Base-by-base conservation (phyloP, 2,797 vertebrate genomes). In the Taeniopygia guttata region DNA sequence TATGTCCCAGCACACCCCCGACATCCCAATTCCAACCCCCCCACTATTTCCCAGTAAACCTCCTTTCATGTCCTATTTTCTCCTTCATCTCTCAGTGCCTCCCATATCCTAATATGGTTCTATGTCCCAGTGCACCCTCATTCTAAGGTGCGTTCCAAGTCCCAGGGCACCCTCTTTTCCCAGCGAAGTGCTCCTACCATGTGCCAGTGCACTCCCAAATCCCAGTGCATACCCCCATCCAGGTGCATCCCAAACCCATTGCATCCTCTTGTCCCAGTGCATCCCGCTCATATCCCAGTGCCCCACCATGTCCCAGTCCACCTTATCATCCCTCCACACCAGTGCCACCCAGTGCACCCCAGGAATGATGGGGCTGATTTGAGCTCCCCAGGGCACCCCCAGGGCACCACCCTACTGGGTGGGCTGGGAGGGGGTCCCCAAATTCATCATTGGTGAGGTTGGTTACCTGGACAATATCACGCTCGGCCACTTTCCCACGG, bases 381-480 rank as follows among this genome's bases (percentile, higher is more conserved):
- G 55, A 60, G n/a, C 55, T 38, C 40, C 16, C 19, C 54, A 76
- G 62, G 46, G n/a, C 55, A 68, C 7, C n/a, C 23, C 27, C n/a
- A n/a, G n/a, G n/a, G n/a, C 43, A 49, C 18, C 32, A 62, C 22
- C 42, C 55, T 62, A 17, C 34, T 69, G 42, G 34, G 30, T 77
- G 40, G n/a, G 40, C 25, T 38, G n/a, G 38, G 16, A 59, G n/a
- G 23, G 10, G 11, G 16, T 54, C 23, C 30, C 64, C 48, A 77
- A 30, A 69, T 34, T 27, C 19, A 43, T 48, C 43, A n/a, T 12
- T 9, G 5, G 20, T 60, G 63, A 54, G 42, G 30, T 48, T 2
- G 0, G 98, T 59, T 98, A 99, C 99, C 99, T 99, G 99, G 82
- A 99, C 99, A 18, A 99, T 99, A 97, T 99, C 99, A 45, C 99